These are phyloP conservation scores for Caenorhabditis auriculariae DNA, from an alignment of 2,888 invertebrate genomes.

Conservation along the genomic window DNA sequence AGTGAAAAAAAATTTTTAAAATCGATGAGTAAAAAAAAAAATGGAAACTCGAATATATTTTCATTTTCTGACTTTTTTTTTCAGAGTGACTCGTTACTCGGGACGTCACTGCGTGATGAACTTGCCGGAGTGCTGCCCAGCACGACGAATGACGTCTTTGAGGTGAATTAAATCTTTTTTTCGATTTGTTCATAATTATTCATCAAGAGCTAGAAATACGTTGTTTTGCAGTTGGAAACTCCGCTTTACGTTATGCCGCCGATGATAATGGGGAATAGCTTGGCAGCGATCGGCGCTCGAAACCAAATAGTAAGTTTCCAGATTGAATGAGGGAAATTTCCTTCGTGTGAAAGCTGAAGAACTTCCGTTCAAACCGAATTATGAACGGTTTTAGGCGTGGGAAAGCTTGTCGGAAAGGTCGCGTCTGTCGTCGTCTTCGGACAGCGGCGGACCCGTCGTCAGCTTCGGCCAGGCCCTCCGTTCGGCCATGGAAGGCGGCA, in stretches of 20 bases:
- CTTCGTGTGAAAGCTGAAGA: neutral
- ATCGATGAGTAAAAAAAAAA: no score
- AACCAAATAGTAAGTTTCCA: constrained; percentile 22
- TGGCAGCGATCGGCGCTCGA: constrained; percentile 21
- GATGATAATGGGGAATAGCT: constrained; percentile 21
- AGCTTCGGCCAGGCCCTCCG: constrained; percentile 41
- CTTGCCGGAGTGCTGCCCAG: constrained; percentile 25
- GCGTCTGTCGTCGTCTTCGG: constrained; percentile 31
- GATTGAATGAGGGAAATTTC: no score
- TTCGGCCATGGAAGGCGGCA: constrained; percentile 29
- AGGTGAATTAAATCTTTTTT: neutral
- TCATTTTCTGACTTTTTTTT: no score
- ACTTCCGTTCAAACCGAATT: neutral
- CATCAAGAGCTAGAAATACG: no score
- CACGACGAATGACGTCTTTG: constrained; percentile 11
- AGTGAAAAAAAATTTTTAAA: no score
- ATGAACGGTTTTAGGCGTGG: constrained; percentile 7
- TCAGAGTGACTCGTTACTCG: constrained; percentile 23
- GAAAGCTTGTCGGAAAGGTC: constrained; percentile 18
- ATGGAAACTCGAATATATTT: no score
- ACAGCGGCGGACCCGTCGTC: constrained; percentile 26
- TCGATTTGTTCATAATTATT: no score
- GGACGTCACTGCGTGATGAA: constrained; percentile 51
- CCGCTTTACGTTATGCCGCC: constrained; percentile 22
- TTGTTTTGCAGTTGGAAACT: constrained; percentile 11